These are phyloP conservation scores for Balaenoptera acutorostrata DNA, from an alignment of 2,113 vertebrate genomes.

Conservation along the genomic window DNA sequence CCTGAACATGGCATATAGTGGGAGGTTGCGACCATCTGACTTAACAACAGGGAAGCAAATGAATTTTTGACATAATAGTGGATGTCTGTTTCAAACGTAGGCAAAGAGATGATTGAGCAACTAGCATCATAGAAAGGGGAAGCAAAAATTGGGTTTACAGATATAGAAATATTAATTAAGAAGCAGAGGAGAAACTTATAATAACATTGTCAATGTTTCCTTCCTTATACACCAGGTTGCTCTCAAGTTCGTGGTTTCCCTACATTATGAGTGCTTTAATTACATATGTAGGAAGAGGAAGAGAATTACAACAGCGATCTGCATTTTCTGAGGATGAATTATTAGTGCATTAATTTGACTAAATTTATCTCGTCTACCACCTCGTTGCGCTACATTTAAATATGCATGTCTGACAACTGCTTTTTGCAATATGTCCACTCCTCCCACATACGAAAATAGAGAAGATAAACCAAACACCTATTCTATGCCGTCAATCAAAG, in stretches of 20 bases:
- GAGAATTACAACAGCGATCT: not conserved
- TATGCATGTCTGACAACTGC: constrained; percentile 35
- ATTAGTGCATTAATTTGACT: constrained; percentile 64
- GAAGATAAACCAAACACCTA: not conserved
- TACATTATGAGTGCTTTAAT: not conserved
- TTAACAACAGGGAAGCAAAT: not conserved
- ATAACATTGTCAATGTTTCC: not conserved
- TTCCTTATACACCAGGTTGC: not conserved
- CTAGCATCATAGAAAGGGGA: not conserved
- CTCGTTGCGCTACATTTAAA: not conserved
- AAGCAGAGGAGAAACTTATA: not conserved
- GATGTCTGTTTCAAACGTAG: not conserved
- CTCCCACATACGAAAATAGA: not conserved
- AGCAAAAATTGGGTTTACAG: not conserved
- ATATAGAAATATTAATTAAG: not conserved
- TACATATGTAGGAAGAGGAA: not conserved
- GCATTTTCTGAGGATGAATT: constrained; percentile 58
- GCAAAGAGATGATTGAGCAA: not conserved
- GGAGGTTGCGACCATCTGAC: not conserved
- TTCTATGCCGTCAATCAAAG: not conserved
- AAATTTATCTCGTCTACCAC: constrained; percentile 63
- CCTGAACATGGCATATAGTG: accelerated
- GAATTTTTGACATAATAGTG: not conserved
- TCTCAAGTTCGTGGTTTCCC: not conserved
- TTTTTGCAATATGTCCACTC: not conserved